Base-by-base conservation (phyloP, 2,797 vertebrate species). In the Semaprochilodus insignis region DNA sequence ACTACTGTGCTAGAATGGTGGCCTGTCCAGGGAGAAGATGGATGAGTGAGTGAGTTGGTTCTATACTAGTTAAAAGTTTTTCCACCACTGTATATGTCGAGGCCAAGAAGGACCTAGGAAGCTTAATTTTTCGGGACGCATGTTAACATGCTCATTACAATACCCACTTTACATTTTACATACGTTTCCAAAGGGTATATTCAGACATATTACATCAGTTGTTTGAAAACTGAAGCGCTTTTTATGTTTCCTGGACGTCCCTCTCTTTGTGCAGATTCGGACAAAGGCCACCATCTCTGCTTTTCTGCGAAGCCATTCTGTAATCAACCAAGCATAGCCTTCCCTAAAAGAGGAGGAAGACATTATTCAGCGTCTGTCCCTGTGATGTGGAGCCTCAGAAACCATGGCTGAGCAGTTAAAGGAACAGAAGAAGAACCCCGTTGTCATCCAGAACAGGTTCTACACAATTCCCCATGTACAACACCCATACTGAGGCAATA, bases 311-410 rank as follows among this genome's bases (percentile, higher is more conserved):
- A 95, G 94, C 93, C 92, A 92, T 94, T 94, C 94, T 94, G 91
- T 93, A 95, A 94, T 92, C 95, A 92, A 90, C 94, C 93, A 94
- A 94, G 88, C 94, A 91, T 94, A 90, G 91, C 90, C 91, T 91
- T 92, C 91, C 93, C 90, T 94, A 91, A 93, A 94, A 95, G 93
- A 94, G 93, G 93, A 94, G 93, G 93, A 94, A 95, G 94, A 95
- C 93, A 94, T 95, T 95, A 95, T 95, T 94, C 94, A 93, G 93
- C 93, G 90, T 94, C 92, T 92, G 94, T 92, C 93, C 92, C 94
- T 80, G 78, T 80, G 82, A 76, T 80, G 65, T 11, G 72, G 93
- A 94, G 93, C 94, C 93, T 94, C 91, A 89, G 91, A 93, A 23
- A 91, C 92, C 93, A 94, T 91, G 93, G 94, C 92, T 94, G 94